phyloP scores from a whole-genome alignment of 2,113 vertebrate genomes.

The Scophthalmus maximus region DNA sequence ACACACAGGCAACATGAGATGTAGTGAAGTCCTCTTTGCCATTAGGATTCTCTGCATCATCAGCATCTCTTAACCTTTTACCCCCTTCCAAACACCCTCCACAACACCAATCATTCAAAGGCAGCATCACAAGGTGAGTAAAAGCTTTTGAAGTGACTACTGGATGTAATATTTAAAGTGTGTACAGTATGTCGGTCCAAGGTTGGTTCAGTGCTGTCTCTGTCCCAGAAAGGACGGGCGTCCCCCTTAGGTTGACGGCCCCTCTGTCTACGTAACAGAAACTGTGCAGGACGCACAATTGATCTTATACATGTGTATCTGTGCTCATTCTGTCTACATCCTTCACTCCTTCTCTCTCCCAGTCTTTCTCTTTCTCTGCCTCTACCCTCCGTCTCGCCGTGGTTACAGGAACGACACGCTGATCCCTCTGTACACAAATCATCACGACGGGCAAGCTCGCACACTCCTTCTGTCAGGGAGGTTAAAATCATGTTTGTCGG shows the following conservation, averaged over 20 bases:
- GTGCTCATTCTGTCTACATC: conserved; percentile 3
- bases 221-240: neutral
- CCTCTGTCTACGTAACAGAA: conserved; percentile 17
- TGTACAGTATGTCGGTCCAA: conserved; percentile 16
- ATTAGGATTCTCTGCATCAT: conserved; percentile 24
- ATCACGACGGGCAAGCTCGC: conserved; percentile 20
- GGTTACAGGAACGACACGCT: conserved; percentile 21
- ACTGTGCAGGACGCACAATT: conserved; percentile 12
- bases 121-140: conserved; percentile 21
- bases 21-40: neutral
- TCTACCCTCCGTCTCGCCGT: neutral
- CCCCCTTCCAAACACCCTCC: neutral
- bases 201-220: neutral
- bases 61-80: conserved; percentile 36
- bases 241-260: conserved; percentile 24
- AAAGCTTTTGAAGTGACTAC: neutral
- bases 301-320: neutral
- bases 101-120: conserved; percentile 18
- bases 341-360: neutral
- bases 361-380: neutral
- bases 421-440: conserved; percentile 57
- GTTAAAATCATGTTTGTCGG: conserved; percentile 70
- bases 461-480: conserved; percentile 57
- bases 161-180: neutral
- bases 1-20: neutral